Base-by-base conservation (phyloP, 2,888 invertebrate species). In the Liodrosophila aerea region DNA sequence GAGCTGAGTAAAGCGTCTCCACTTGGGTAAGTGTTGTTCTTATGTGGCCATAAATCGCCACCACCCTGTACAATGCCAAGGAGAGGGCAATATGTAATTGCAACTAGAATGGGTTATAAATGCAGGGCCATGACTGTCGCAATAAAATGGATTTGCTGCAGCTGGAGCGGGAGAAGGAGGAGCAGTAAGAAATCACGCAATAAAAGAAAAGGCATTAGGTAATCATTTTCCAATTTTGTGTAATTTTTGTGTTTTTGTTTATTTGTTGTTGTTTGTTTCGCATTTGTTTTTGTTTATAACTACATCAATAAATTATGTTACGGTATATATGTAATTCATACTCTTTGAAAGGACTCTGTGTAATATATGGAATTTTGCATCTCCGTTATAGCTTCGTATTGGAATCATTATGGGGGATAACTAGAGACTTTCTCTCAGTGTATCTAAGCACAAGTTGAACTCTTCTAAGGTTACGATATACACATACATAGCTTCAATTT, bases 271-370 rank as follows among this genome's bases (percentile, higher is more conserved):
- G 31, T 34, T 40, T 34, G 30, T 54, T 16, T 50, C 45, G 43
- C 12, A 63, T 78, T 59, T 76, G 70, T 67, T 61, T 64, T 76
- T 76, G 46, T 81, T 84, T 86, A 81, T 84, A 81, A 81, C 81
- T 81, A 81, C 85, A 81, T 86, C 78, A 82, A 81, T 86, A 86
- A 81, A 81, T 81, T 84, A 84, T 81, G 61, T 81, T 71, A 81
- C n/a, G 40, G 11, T 40, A 50, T 66, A 80, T 80, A 50, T 66
- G 76, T 80, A 57, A 66, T 75, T 58, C 50, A 75, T 73, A 80
- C 73, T 63, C 71, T 83, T 80, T 76, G 76, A 80, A 73, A 49
- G 67, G 57, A 30, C 12, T 27, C 12, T 11, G 13, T 71, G 70
- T 73, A 44, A 73, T 57, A 63, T 58, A 29, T 29, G 29, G 29